phyloP scores from a whole-genome alignment of 2,113 vertebrate genomes.

The Fukomys damarensis region DNA sequence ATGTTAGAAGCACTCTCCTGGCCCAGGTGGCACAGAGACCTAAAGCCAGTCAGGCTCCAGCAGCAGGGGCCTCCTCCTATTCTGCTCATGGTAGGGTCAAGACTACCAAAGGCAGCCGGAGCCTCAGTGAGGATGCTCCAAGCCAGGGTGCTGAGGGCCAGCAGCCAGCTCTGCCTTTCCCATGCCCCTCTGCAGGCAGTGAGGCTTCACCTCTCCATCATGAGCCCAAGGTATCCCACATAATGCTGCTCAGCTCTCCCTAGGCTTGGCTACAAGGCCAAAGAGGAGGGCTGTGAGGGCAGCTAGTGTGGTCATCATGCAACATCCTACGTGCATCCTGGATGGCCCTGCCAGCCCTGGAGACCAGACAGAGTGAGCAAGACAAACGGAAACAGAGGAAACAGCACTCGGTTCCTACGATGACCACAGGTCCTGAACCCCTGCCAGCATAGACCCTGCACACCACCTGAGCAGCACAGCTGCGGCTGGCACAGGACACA shows the following conservation, averaged over 20 bases:
- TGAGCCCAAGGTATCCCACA: neutral
- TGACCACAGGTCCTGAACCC: neutral
- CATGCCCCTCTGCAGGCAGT: neutral
- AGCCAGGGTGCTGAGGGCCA: rapidly evolving
- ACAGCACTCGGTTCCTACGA: neutral
- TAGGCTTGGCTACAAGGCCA: too few species aligned
- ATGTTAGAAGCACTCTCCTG: neutral
- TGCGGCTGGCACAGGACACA: neutral
- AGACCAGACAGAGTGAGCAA: neutral
- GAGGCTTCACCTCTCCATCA: too few species aligned
- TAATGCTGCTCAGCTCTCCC: neutral
- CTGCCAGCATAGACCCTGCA: too few species aligned
- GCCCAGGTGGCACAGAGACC: rapidly evolving
- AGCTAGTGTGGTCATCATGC: neutral
- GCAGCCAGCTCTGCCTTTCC: neutral
- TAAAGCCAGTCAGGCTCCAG: too few species aligned
- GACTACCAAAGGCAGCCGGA: neutral
- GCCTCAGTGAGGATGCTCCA: neutral
- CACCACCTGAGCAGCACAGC: neutral
- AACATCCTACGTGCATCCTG: too few species aligned
- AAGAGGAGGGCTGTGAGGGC: neutral
- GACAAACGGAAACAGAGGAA: neutral
- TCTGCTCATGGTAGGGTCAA: too few species aligned
- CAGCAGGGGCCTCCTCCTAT: too few species aligned
- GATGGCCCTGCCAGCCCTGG: too few species aligned